Conservation (phyloP, 2,888 invertebrate species). For the Leucoma salicis region DNA sequence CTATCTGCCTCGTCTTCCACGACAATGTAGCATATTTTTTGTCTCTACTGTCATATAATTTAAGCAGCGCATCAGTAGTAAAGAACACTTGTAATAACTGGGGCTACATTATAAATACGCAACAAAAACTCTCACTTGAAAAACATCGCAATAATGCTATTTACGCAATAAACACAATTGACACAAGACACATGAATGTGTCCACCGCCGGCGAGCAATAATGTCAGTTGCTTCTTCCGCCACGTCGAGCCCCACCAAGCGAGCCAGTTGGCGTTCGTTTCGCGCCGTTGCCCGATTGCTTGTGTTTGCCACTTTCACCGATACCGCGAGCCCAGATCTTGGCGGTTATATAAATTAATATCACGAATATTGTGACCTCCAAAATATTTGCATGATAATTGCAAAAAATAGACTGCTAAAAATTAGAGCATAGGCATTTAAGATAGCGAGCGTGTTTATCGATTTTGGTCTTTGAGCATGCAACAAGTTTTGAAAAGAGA, state of each 20-base stretch:
- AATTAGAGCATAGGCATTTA: slow-evolving; percentile 3
- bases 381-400: slow-evolving; percentile 25
- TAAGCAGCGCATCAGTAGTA: slow-evolving; percentile 41
- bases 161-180: slow-evolving; percentile 40
- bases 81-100: slow-evolving; percentile 30
- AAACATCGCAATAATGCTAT: slow-evolving; percentile 35
- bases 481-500: slow-evolving; percentile 44
- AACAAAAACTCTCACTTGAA: slow-evolving; percentile 42
- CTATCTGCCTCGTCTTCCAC: slow-evolving; percentile 58
- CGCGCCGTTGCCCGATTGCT: slow-evolving; percentile 74
- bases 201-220: slow-evolving; percentile 54
- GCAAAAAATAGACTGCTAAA: not conserved
- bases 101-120: slow-evolving; percentile 39
- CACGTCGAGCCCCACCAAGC: slow-evolving; percentile 66
- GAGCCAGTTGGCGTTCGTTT: slow-evolving; percentile 70
- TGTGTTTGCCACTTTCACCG: slow-evolving; percentile 78
- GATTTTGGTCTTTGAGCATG: slow-evolving; percentile 40
- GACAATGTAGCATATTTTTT: slow-evolving; percentile 61
- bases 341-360: slow-evolving; percentile 41
- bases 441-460: slow-evolving; percentile 12
- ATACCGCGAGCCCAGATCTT: slow-evolving; percentile 58
- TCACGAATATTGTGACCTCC: slow-evolving; percentile 57
- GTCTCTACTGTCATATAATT: slow-evolving; percentile 34
- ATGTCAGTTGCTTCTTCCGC: slow-evolving; percentile 70
- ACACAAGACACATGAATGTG: slow-evolving; percentile 47